Evolutionary conservation across 2,113 vertebrate genomes (phyloP).

Genomic region (Sterrhoptilus dennistouni): DNA sequence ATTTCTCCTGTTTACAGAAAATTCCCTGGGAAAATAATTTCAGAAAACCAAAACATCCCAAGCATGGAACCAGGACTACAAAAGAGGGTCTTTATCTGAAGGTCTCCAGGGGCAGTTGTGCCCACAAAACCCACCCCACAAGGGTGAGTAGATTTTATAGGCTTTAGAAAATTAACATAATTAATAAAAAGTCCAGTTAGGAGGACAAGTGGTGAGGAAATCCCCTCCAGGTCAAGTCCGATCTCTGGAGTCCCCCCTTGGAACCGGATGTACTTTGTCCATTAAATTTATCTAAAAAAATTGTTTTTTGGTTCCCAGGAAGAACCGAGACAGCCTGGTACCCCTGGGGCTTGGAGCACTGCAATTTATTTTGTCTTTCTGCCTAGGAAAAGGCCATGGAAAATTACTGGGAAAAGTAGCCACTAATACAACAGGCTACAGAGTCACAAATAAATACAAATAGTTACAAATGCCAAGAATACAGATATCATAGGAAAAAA

Average conservation of each 20-base stretch:
- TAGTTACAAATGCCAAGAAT: not conserved
- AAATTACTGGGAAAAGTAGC: not conserved
- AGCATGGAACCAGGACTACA: no score
- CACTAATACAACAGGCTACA: not conserved
- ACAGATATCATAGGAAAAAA: not conserved
- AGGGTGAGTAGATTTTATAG: not conserved
- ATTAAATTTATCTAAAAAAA: no score
- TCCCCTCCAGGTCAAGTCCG: not conserved
- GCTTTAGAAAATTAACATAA: not conserved
- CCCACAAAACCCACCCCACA: not conserved
- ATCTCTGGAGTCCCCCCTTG: not conserved
- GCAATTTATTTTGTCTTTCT: not conserved
- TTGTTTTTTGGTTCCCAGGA: not conserved
- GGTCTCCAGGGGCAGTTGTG: no score
- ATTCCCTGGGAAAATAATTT: no score
- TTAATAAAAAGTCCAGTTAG: not conserved
- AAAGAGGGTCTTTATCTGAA: not conserved
- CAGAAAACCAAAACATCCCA: no score
- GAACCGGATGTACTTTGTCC: not conserved
- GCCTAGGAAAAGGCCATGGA: not conserved
- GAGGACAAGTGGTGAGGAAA: not conserved
- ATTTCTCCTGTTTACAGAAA: no score
- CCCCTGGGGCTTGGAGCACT: not conserved
- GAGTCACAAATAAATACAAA: no score
- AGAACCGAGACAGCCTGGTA: not conserved